These are phyloP conservation scores for Hemaris fuciformis DNA, from an alignment of 2,888 invertebrate species.

Conservation along the genomic window DNA sequence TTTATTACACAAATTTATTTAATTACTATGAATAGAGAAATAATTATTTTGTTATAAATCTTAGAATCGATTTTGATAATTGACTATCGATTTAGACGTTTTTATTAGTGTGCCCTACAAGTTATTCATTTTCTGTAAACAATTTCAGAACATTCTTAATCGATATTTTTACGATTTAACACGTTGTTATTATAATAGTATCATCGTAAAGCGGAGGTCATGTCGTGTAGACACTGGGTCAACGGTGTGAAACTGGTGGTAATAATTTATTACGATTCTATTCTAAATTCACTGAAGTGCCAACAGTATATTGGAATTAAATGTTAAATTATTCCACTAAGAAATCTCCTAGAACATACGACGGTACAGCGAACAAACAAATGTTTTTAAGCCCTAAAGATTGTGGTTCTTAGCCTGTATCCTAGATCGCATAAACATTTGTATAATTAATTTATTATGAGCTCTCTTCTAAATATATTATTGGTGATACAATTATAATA, in stretches of 20 bases:
- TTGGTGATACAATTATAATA: too few relatives aligned
- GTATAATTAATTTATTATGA: too few relatives aligned
- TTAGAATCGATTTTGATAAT: neutral
- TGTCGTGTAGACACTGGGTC: constrained; percentile 9
- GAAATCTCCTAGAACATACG: too few relatives aligned
- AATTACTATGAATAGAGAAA: neutral
- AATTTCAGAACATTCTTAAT: constrained; percentile 3
- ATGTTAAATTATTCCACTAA: neutral
- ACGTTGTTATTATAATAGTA: neutral
- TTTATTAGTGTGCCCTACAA: neutral
- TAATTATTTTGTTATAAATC: neutral
- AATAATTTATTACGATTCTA: constrained; percentile 11
- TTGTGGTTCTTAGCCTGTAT: too few relatives aligned
- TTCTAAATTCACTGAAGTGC: neutral
- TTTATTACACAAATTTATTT: neutral
- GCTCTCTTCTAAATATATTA: too few relatives aligned
- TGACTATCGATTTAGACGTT: neutral
- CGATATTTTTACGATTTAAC: constrained; percentile 1
- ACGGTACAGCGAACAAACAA: too few relatives aligned
- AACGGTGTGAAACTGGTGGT: constrained; percentile 11
- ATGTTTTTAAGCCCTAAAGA: too few relatives aligned
- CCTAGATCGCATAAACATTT: too few relatives aligned
- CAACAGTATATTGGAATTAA: neutral
- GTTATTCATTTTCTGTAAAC: constrained; percentile 2
- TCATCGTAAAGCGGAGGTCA: constrained; percentile 7